Percentiles rank a stretch among this genome's conserved stretches.
phyloP scores from a whole-genome alignment of 2,797 vertebrate genomes.

The Steatocranus sp. region DNA sequence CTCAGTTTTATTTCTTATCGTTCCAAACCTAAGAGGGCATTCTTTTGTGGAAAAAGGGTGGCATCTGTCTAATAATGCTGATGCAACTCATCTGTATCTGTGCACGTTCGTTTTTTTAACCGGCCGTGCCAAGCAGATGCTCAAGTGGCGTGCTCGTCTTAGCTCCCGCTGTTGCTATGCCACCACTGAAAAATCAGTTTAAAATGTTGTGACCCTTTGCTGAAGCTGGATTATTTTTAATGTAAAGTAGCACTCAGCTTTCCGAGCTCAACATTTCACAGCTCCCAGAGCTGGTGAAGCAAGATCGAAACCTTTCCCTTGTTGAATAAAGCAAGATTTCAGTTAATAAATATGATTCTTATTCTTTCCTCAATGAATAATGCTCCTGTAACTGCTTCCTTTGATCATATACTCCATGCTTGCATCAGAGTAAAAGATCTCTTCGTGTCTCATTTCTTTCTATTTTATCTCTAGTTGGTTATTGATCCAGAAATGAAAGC shows the following conservation, averaged over 20 bases:
- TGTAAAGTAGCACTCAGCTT: background rate
- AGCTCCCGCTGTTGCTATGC: conserved; percentile 51
- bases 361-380: background rate
- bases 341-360: background rate
- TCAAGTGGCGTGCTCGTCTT: background rate
- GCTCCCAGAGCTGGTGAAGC: background rate
- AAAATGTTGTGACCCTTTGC: conserved; percentile 4
- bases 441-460: background rate
- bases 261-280: background rate
- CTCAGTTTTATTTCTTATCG: background rate
- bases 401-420: background rate
- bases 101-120: background rate
- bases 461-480: background rate
- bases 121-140: background rate
- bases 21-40: background rate
- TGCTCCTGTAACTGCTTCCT: background rate
- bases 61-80: background rate
- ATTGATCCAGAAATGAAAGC: background rate
- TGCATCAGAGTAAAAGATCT: background rate
- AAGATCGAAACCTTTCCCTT: background rate
- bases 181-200: conserved; percentile 23
- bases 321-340: background rate
- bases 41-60: rapidly evolving
- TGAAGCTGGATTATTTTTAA: conserved; percentile 13
- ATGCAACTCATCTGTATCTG: background rate